These are phyloP conservation scores for Lordiphosa stackelbergi DNA, from an alignment of 1,140 invertebrate genomes.

Conservation along the genomic window DNA sequence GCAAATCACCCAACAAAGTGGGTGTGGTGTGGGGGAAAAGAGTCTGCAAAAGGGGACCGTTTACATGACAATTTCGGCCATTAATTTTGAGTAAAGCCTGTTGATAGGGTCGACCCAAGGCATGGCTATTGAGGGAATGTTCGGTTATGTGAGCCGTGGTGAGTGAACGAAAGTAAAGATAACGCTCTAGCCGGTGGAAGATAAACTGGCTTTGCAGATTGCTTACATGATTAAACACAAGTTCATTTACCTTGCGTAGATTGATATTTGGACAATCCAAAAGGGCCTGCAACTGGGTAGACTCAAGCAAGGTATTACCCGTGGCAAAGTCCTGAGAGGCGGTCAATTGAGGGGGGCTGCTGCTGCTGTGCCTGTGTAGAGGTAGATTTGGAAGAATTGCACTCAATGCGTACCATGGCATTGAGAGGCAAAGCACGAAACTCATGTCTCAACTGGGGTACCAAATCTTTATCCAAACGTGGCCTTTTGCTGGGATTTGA, in stretches of 20 bases:
- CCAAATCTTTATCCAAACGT: conserved; percentile 27
- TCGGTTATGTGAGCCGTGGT: conserved; percentile 25
- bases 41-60: conserved; percentile 22
- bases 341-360: conserved; percentile 5
- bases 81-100: conserved; percentile 26
- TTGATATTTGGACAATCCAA: conserved; percentile 18
- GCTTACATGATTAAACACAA: conserved; percentile 3
- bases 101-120: conserved; percentile 27
- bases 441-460: conserved; percentile 46
- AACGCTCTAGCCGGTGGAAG: conserved; percentile 28
- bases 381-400: not conserved
- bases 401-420: conserved; percentile 17
- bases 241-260: conserved; percentile 42
- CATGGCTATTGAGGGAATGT: conserved; percentile 25
- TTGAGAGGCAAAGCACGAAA: conserved; percentile 41
- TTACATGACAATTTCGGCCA: conserved; percentile 20
- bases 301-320: conserved; percentile 41
- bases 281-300: conserved; percentile 29
- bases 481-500: conserved; percentile 13
- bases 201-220: conserved; percentile 1
- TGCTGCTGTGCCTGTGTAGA: too few species aligned
- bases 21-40: conserved; percentile 27
- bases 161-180: conserved; percentile 19
- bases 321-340: conserved; percentile 40
- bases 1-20: conserved; percentile 24